Evolutionary conservation across 1,140 invertebrate genomes (phyloP).

Genomic region (Chironomus tepperi): DNA sequence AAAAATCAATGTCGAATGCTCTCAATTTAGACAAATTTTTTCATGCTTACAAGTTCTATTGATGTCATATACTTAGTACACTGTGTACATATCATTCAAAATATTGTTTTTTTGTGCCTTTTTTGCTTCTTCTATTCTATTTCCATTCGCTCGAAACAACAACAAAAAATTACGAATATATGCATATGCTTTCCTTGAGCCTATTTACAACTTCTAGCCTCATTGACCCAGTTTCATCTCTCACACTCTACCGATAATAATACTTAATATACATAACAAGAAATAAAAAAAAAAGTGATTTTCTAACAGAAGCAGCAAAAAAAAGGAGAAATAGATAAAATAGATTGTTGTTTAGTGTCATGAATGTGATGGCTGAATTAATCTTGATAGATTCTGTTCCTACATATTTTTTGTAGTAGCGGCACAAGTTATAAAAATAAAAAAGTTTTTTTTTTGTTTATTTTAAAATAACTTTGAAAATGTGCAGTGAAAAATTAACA

Average conservation of each 20-base stretch:
- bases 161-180: neutral
- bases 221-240: slow-evolving; percentile 11
- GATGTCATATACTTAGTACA: no score
- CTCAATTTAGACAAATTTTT: no score
- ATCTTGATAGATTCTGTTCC: neutral
- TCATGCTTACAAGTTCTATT: no score
- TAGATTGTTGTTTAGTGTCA: neutral
- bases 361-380: neutral
- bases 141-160: neutral
- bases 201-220: slow-evolving; percentile 12
- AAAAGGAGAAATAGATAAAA: neutral
- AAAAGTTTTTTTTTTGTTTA: no score
- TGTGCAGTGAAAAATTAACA: neutral
- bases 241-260: neutral
- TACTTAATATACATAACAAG: neutral
- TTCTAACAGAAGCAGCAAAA: neutral
- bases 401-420: neutral
- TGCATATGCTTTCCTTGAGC: neutral
- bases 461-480: neutral
- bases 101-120: neutral
- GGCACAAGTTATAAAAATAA: neutral
- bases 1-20: no score
- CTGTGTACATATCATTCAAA: neutral
- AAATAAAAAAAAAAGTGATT: neutral
- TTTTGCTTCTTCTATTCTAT: neutral